Evolutionary conservation across 2,888 invertebrate genomes (phyloP).

Genomic region (Cancer borealis): DNA sequence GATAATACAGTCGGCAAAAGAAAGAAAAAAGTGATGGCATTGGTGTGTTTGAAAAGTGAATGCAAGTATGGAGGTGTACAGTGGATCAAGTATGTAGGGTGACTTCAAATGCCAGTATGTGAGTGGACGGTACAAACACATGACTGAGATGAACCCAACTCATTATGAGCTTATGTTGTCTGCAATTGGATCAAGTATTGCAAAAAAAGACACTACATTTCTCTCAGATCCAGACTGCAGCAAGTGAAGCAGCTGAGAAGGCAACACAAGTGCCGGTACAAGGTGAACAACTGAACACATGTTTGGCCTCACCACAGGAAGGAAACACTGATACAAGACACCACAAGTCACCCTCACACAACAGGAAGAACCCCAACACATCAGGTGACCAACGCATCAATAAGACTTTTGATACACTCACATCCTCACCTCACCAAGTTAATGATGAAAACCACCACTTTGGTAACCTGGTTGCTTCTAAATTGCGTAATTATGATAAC

Average conservation of each 20-base stretch:
- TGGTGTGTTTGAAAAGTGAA: too few relatives aligned
- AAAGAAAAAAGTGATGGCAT: too few relatives aligned
- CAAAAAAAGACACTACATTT: too few relatives aligned
- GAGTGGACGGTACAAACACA: too few relatives aligned
- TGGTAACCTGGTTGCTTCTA: constrained; percentile 45
- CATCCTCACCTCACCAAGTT: constrained; percentile 21
- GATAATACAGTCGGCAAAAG: too few relatives aligned
- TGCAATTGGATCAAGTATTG: too few relatives aligned
- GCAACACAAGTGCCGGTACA: constrained; percentile 50
- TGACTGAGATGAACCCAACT: too few relatives aligned
- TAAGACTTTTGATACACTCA: constrained; percentile 50
- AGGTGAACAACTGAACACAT: constrained; percentile 46
- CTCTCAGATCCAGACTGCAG: constrained; percentile 16
- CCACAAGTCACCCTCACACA: constrained; percentile 31
- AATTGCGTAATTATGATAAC: constrained; percentile 43
- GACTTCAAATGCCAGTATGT: too few relatives aligned
- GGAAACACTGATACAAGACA: constrained; percentile 52
- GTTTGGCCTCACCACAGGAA: constrained; percentile 50
- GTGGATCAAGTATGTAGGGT: too few relatives aligned
- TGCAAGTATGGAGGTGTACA: too few relatives aligned
- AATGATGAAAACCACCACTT: constrained; percentile 44
- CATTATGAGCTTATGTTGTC: too few relatives aligned
- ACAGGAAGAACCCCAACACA: constrained; percentile 52
- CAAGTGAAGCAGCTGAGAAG: constrained; percentile 45
- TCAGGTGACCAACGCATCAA: constrained; percentile 51